Conservation (phyloP, 2,113 vertebrate genomes). For the Mixornis gularis region DNA sequence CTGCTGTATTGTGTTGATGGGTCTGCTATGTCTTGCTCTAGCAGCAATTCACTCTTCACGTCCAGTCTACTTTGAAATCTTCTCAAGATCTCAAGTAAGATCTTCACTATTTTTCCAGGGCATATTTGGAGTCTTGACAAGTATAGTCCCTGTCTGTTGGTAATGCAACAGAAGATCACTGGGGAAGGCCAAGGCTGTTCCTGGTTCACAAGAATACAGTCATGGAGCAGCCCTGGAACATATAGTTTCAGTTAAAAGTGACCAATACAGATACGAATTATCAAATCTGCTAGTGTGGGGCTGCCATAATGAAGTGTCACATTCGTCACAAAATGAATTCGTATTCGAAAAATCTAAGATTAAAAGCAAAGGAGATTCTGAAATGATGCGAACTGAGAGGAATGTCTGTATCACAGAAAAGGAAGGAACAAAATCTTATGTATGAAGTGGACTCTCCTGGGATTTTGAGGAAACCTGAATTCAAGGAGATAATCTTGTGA, state of each 20-base stretch:
- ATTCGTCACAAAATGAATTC: slow-evolving; percentile 30
- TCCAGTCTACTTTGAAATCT: background rate
- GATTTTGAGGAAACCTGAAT: background rate
- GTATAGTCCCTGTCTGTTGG: background rate
- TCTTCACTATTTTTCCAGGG: background rate
- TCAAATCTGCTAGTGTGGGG: slow-evolving; percentile 22
- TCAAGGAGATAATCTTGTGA: background rate
- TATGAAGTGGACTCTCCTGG: background rate
- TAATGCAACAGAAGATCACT: background rate
- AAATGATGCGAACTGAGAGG: slow-evolving; percentile 64
- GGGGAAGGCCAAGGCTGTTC: background rate
- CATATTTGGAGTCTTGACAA: background rate
- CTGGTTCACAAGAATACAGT: background rate
- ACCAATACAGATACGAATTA: slow-evolving; percentile 52
- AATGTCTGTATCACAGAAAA: background rate
- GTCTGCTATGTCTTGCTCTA: background rate
- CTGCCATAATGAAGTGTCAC: slow-evolving; percentile 32
- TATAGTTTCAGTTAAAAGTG: slow-evolving; percentile 15
- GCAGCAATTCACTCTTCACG: background rate
- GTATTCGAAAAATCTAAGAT: background rate
- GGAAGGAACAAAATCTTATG: background rate
- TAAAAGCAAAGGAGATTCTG: background rate
- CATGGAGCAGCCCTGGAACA: background rate
- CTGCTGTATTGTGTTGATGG: background rate
- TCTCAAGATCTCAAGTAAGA: background rate